Evolutionary conservation across 1,140 invertebrate species (phyloP), one percentile per base, ranked within the genome.

Genomic region (Zaprionus davidi): DNA sequence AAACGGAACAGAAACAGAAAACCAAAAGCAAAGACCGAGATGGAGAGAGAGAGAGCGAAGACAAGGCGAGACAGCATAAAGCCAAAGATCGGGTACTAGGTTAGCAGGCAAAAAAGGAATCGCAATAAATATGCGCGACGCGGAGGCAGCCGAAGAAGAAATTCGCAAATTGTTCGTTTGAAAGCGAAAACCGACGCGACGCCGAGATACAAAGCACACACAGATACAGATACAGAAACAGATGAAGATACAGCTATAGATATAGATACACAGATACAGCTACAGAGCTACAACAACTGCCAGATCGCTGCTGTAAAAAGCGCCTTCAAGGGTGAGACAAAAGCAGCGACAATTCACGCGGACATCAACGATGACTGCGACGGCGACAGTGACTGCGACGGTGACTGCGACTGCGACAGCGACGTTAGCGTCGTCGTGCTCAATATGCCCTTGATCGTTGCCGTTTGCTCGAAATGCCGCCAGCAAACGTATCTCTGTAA

Each of bases 391-490:
- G 20, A 24, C 58, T 20, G 15, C 74, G 38, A 58, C 84, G 55
- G 20, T 41, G n/a, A 24, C 58, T 31, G 9, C 63, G 46, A 20
- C 36, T 22, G 7, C 51, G 58, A 26, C 60, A 24, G 34, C 55
- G 63, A 26, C 60, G 36, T 22, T 57, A 38, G 49, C 70, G 75
- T 34, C 70, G 53, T 70, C 84, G 78, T 87, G 87, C 81, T 76
- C 87, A 91, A 91, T 86, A 79, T 88, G 87, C 87, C 87, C 87
- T 91, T 91, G 87, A 91, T 91, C 81, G 76, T 76, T 66, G 70
- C 71, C 57, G 69, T 57, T 55, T 70, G 77, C 79, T 86, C 71
- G 51, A 81, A 85, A 73, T 90, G 86, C 85, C 78, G 84, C 11
- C 71, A 64, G 70, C 62, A 60, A 24, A 75, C 38, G 60, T 55